Evolutionary conservation across 2,797 vertebrate species (phyloP).

Genomic region (Catharus ustulatus): DNA sequence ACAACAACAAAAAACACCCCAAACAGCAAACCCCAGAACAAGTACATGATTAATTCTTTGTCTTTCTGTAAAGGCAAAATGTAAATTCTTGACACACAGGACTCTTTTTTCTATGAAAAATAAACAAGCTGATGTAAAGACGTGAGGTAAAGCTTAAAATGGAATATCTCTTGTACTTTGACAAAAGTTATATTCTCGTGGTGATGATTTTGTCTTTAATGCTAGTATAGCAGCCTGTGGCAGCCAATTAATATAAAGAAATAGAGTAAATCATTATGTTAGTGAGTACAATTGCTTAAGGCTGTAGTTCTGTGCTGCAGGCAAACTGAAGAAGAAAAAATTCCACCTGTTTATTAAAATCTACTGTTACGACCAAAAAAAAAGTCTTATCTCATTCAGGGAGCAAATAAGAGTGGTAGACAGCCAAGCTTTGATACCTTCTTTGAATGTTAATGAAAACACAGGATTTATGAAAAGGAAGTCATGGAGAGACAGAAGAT

Average conservation of each 20-base stretch:
- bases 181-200: background rate
- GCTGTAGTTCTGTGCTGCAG: background rate
- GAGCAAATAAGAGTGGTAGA: background rate
- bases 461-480: background rate
- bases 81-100: background rate
- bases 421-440: background rate
- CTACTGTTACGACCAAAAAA: background rate
- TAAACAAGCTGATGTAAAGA: background rate
- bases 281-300: background rate
- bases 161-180: background rate
- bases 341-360: conserved; percentile 27
- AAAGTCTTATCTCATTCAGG: background rate
- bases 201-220: background rate
- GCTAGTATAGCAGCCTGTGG: background rate
- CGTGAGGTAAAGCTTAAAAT: background rate
- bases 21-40: background rate
- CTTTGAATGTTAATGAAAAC: conserved; percentile 6
- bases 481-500: background rate
- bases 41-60: background rate
- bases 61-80: background rate
- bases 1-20: background rate
- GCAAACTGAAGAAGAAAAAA: conserved; percentile 1
- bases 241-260: background rate
- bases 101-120: background rate
- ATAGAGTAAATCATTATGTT: background rate